A percentile compares a stretch with the other conserved stretches of the same genome.
These are phyloP conservation scores for Muschampia plurimacula DNA, from an alignment of 2,888 invertebrate species.

Conservation along the genomic window DNA sequence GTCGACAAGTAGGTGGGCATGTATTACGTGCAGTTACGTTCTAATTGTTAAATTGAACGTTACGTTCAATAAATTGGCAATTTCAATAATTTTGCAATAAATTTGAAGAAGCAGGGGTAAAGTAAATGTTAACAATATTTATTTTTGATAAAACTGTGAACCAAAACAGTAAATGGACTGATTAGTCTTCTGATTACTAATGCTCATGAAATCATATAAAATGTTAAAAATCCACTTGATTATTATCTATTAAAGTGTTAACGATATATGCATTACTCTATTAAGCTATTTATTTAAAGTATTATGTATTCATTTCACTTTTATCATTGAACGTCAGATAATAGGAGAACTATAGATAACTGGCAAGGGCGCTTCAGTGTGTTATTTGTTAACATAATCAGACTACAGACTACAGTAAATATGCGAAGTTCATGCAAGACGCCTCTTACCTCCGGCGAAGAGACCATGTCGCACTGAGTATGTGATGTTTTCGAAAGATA, in stretches of 20 bases:
- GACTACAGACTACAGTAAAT: constrained; percentile 38
- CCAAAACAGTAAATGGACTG: neutral
- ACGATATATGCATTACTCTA: neutral
- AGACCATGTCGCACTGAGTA: constrained; percentile 87
- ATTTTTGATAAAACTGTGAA: neutral
- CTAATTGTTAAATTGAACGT: constrained; percentile 26
- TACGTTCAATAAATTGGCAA: neutral
- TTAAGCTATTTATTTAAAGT: constrained; percentile 15
- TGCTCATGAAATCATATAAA: constrained; percentile 14
- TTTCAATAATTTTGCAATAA: neutral
- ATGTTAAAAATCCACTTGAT: neutral
- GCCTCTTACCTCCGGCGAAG: constrained; percentile 80
- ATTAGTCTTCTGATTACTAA: neutral
- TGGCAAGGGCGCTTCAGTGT: constrained; percentile 42
- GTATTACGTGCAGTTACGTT: constrained; percentile 31
- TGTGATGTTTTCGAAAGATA: constrained; percentile 88
- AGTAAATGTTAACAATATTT: neutral
- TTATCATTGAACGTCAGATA: constrained; percentile 52
- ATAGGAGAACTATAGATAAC: constrained; percentile 52
- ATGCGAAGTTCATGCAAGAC: constrained; percentile 40
- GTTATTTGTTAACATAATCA: constrained; percentile 39
- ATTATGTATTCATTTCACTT: constrained; percentile 42
- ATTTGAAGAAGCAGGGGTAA: neutral
- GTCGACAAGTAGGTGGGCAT: neutral
- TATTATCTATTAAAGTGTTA: neutral